Percentiles rank a stretch among this genome's conserved stretches.
Conservation (phyloP, 2,113 vertebrate genomes). For the Dendrocopos noguchii region DNA sequence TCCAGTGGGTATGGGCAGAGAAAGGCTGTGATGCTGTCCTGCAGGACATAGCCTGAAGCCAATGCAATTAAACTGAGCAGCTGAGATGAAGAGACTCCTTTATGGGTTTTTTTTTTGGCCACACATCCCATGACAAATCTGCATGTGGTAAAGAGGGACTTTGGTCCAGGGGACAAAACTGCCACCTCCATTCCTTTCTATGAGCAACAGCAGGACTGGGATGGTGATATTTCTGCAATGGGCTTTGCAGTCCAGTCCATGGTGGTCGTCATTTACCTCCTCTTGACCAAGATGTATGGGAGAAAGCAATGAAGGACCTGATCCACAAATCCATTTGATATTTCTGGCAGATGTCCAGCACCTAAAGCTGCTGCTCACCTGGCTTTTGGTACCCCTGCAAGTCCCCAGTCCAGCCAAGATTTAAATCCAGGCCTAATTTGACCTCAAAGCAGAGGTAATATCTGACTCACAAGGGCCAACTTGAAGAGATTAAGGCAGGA, state of each 20-base stretch:
- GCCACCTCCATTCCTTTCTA: background rate
- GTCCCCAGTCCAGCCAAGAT: background rate
- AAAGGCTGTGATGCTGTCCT: background rate
- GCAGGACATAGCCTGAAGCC: background rate
- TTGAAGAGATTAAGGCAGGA: conserved; percentile 12
- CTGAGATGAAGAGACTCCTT: fast-evolving
- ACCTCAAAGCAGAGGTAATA: background rate
- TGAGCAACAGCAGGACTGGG: background rate
- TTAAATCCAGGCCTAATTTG: background rate
- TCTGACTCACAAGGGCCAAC: conserved; percentile 40
- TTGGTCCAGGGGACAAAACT: background rate
- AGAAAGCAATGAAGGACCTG: background rate
- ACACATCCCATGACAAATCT: background rate
- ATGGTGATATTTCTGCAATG: background rate
- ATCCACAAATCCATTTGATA: background rate
- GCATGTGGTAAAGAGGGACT: background rate
- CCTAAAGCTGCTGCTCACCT: background rate
- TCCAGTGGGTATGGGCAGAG: too few species aligned
- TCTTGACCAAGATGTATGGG: background rate
- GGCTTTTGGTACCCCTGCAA: background rate
- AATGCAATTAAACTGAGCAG: fast-evolving
- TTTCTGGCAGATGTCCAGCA: background rate
- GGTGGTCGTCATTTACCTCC: background rate
- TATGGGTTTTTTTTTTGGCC: background rate
- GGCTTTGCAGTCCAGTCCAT: background rate